Conservation (phyloP, 2,888 invertebrate genomes). For the Patella caerulea region DNA sequence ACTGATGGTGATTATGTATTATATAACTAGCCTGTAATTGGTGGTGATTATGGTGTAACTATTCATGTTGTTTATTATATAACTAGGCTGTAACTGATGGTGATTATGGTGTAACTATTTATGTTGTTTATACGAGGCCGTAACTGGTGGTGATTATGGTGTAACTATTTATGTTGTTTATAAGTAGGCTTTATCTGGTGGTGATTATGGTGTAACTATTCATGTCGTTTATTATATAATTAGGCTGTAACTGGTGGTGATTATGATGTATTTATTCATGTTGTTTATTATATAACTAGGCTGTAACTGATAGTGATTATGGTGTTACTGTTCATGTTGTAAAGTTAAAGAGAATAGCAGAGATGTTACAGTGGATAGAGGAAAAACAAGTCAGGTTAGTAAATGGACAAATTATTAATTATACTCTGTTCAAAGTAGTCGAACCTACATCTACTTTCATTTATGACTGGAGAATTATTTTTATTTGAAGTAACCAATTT, state of each 20-base stretch:
- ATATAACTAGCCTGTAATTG: conserved; percentile 68
- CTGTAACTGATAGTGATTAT: conserved; percentile 81
- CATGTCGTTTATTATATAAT: conserved; percentile 77
- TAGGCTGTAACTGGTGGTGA: neutral
- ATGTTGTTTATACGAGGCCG: conserved; percentile 81
- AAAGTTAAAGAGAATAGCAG: conserved; percentile 86
- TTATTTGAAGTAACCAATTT: no score
- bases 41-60: conserved; percentile 88
- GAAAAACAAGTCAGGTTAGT: conserved; percentile 73
- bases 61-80: conserved; percentile 79
- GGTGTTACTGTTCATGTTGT: conserved; percentile 88
- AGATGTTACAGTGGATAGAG: conserved; percentile 96
- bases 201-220: conserved; percentile 87
- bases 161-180: no score
- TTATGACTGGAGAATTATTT: no score
- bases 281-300: conserved; percentile 74
- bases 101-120: conserved; percentile 84
- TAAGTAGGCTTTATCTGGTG: conserved; percentile 74
- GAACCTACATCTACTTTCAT: no score
- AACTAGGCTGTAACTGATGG: neutral
- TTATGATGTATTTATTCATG: conserved; percentile 82
- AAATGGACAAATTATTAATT: neutral
- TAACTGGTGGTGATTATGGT: neutral
- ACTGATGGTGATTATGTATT: neutral
- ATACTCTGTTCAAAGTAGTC: no score